Conservation (phyloP, 2,888 invertebrate genomes). For the Epirrhoe tristata region DNA sequence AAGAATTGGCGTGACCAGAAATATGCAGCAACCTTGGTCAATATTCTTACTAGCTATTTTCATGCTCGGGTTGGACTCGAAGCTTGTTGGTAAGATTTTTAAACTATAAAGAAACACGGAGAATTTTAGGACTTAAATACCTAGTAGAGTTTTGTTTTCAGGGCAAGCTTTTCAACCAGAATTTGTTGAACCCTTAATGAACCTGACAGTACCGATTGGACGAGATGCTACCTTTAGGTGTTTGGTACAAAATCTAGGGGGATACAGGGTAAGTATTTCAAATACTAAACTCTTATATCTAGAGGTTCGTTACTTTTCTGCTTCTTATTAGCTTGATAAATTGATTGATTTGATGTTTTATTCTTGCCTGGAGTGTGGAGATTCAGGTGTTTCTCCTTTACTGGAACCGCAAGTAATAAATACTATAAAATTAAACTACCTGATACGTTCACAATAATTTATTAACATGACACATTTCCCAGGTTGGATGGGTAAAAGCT, state of each 20-base stretch:
- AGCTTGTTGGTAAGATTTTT: conserved; percentile 68
- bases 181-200: conserved; percentile 92
- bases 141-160: conserved; percentile 61
- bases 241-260: conserved; percentile 93
- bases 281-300: neutral
- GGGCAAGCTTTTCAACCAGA: conserved; percentile 93
- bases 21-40: conserved; percentile 76
- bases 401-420: too few species aligned
- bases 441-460: conserved; percentile 8
- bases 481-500: conserved; percentile 97
- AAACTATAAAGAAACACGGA: neutral
- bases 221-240: conserved; percentile 95
- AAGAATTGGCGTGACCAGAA: conserved; percentile 50
- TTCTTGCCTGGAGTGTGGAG: too few species aligned
- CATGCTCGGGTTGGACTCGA: conserved; percentile 76
- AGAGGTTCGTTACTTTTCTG: too few species aligned
- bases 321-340: too few species aligned
- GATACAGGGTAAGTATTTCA: conserved; percentile 89
- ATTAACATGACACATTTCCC: conserved; percentile 45
- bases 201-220: conserved; percentile 93
- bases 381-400: too few species aligned
- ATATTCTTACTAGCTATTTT: conserved; percentile 71
- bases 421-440: neutral
- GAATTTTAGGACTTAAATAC: neutral
- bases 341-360: too few species aligned